These are phyloP conservation scores for Lamprotornis superbus DNA, from an alignment of 2,113 vertebrate species.

Conservation along the genomic window DNA sequence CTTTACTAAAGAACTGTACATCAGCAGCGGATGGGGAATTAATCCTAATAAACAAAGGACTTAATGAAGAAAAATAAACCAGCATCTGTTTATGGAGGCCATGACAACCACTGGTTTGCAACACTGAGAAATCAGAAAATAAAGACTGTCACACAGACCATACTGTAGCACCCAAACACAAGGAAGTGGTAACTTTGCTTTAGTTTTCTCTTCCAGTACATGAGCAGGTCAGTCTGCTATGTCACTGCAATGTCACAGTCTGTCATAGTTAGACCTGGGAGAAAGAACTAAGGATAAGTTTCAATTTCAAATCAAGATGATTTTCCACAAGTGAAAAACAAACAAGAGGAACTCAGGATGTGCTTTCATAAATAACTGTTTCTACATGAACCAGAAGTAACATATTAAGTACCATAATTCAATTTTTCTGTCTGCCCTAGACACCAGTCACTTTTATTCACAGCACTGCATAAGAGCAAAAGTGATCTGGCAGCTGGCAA, in stretches of 20 bases:
- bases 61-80: neutral
- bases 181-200: neutral
- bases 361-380: neutral
- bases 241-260: fast-evolving
- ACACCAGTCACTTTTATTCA: neutral
- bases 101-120: neutral
- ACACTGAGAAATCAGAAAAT: neutral
- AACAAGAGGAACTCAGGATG: neutral
- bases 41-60: neutral
- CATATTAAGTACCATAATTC: constrained; percentile 36
- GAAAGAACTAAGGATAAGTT: neutral
- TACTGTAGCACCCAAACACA: neutral
- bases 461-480: fast-evolving
- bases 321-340: neutral
- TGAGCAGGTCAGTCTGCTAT: neutral
- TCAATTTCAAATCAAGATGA: neutral
- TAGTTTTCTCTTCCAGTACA: neutral
- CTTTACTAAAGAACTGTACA: neutral
- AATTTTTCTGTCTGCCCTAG: constrained; percentile 30
- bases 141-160: neutral
- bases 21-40: neutral
- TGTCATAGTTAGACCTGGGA: neutral
- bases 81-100: neutral
- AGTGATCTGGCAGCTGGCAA: neutral
- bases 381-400: constrained; percentile 15